Base-by-base conservation (phyloP, 2,888 invertebrate genomes). In the Drosophila multiciliata region DNA sequence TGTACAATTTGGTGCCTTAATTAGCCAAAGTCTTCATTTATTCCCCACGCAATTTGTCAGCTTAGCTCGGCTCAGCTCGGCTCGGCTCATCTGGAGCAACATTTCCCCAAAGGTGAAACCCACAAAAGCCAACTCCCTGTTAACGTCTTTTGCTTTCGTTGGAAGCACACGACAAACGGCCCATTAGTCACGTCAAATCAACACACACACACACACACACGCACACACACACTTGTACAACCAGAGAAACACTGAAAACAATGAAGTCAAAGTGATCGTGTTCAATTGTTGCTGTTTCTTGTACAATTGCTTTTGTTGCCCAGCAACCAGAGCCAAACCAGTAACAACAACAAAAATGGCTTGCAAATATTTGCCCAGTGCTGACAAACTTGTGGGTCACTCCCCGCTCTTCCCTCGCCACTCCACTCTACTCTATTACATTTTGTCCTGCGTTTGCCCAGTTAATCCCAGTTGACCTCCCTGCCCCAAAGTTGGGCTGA, bases 131-230 rank as follows among this genome's bases (percentile, higher is more conserved):
- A 17, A 17, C 32, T 49, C 55, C 64, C 57, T 73, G 68, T 74
- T 71, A 58, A 66, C 50, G 54, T 66, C 32, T 66, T 58, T 71
- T 45, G 60, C 12, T 17, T 36, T 64, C 69, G 62, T 53, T 59
- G 17, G 53, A n/a, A 62, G 75, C 76, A 81, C 61, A 83, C 59
- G 71, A 74, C 74, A 77, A 87, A 85, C 85, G 73, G 71, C 62
- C 80, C 73, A 89, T 85, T 85, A 87, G 89, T 89, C 85, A 85
- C 85, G 85, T 87, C 89, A 80, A 85, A 85, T 85, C 88, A 80
- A 83, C 88, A 78, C 76, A 35, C 49, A 62, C 52, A 36, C 40
- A 66, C 65, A 55, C 53, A 57, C 54, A 8, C 32, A 57, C 54
- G 7, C 32, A 48, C 5, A 33, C 36, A 48, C 32, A 29, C 45